Evolutionary conservation across 2,888 invertebrate species (phyloP).

Genomic region (Abrostola triplasia): DNA sequence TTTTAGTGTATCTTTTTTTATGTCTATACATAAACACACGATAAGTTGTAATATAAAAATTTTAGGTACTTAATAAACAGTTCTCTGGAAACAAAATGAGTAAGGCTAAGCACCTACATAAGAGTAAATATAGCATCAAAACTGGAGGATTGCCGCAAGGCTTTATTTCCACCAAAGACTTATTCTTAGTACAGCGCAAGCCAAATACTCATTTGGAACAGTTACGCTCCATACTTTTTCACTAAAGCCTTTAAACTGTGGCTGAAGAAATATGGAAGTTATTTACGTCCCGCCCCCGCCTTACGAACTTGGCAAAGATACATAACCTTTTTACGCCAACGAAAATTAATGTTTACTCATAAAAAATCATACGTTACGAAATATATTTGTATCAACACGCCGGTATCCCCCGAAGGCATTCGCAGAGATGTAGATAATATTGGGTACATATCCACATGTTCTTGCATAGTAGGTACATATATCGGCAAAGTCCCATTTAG

Average conservation of each 20-base stretch:
- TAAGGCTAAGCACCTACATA: not conserved
- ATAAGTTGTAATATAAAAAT: too few relatives aligned
- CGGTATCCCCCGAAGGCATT: too few relatives aligned
- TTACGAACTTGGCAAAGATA: slow-evolving; percentile 46
- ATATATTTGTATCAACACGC: slow-evolving; percentile 14
- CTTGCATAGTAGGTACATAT: too few relatives aligned
- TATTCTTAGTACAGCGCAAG: slow-evolving; percentile 4
- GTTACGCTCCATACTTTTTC: slow-evolving; percentile 18
- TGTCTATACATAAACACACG: too few relatives aligned
- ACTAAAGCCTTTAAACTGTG: slow-evolving; percentile 39
- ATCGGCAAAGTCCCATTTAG: too few relatives aligned
- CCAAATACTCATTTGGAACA: slow-evolving; percentile 3
- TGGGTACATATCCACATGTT: too few relatives aligned
- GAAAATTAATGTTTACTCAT: slow-evolving; percentile 48
- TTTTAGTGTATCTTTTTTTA: too few relatives aligned
- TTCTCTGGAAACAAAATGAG: too few relatives aligned
- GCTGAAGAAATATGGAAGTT: slow-evolving; percentile 46
- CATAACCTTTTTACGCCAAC: slow-evolving; percentile 46
- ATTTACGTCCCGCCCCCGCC: slow-evolving; percentile 41
- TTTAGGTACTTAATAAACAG: too few relatives aligned
- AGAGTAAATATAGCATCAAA: slow-evolving; percentile 1
- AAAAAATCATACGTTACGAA: slow-evolving; percentile 38
- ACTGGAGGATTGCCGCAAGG: not conserved
- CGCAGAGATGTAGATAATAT: too few relatives aligned
- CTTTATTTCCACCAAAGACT: slow-evolving; percentile 5